phyloP scores from a whole-genome alignment of 2,797 vertebrate genomes.

The Glyptemys insculpta region DNA sequence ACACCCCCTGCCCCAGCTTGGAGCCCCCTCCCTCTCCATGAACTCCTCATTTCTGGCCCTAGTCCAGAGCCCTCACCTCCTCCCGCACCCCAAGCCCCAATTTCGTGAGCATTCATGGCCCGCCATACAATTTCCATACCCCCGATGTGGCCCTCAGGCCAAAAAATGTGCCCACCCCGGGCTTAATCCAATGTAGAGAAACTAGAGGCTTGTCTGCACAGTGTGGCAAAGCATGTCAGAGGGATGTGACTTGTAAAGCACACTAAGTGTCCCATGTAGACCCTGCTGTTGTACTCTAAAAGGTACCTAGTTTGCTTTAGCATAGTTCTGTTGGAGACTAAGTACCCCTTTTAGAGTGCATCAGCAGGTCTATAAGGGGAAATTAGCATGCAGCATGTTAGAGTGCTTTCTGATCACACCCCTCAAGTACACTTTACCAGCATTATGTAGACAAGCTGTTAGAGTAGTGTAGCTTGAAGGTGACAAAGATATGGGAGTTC shows the following conservation, averaged over 20 bases:
- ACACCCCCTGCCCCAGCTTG: no score
- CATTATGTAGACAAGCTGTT: background rate
- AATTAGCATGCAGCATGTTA: background rate
- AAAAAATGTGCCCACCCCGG: no score
- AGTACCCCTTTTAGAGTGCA: background rate
- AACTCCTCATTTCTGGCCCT: no score
- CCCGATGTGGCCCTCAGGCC: no score
- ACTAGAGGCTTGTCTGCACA: background rate
- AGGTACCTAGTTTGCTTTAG: background rate
- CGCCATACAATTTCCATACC: no score
- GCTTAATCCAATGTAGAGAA: background rate
- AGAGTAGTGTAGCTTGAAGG: rapidly evolving
- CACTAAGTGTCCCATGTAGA: background rate
- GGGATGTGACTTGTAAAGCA: background rate
- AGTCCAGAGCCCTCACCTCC: no score
- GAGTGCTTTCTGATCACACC: background rate
- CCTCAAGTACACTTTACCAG: background rate
- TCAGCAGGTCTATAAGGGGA: background rate
- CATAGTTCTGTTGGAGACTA: background rate
- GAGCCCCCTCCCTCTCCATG: no score
- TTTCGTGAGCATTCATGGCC: no score
- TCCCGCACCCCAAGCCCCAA: no score
- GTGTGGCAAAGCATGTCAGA: no score
- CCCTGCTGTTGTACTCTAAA: background rate
- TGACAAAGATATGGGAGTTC: background rate